Percentiles rank a stretch among this genome's conserved stretches.
phyloP scores from a whole-genome alignment of 2,113 vertebrate species.

The Pionites leucogaster region DNA sequence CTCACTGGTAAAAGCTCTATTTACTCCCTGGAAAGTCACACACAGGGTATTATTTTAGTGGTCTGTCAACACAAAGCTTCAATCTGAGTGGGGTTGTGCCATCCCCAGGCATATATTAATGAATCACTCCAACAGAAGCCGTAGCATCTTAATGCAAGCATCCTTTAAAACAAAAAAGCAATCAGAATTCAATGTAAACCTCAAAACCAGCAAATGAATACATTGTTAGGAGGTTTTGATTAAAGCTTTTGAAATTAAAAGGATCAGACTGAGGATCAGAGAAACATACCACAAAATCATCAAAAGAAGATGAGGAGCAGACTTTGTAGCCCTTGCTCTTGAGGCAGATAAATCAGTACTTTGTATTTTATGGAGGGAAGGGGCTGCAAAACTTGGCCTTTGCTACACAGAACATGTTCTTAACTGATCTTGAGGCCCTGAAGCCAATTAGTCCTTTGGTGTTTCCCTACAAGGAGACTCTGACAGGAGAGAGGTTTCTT shows the following conservation, averaged over 20 bases:
- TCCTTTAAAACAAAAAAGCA: slow-evolving; percentile 44
- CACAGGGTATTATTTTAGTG: slow-evolving; percentile 60
- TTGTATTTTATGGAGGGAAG: background rate
- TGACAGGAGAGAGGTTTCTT: background rate
- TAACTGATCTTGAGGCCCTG: background rate
- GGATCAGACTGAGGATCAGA: slow-evolving; percentile 46
- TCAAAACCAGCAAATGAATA: slow-evolving; percentile 18
- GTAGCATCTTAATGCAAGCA: slow-evolving; percentile 28
- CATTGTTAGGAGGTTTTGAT: slow-evolving; percentile 63
- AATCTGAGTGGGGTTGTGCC: slow-evolving; percentile 42
- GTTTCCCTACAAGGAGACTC: fast-evolving
- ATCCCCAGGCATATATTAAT: slow-evolving; percentile 52
- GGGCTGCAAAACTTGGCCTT: background rate
- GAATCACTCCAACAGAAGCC: slow-evolving; percentile 49
- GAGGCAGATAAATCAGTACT: slow-evolving; percentile 53
- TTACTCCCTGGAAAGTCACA: slow-evolving; percentile 13
- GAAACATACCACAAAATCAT: slow-evolving; percentile 57
- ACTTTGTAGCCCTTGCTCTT: slow-evolving; percentile 54
- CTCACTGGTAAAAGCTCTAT: slow-evolving; percentile 16
- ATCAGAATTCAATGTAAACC: slow-evolving; percentile 50
- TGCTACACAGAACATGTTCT: background rate
- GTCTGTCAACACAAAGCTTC: slow-evolving; percentile 58
- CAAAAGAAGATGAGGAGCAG: slow-evolving; percentile 67
- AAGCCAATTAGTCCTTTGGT: background rate
- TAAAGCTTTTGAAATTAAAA: slow-evolving; percentile 64